Percentiles rank a stretch among this genome's conserved stretches.
These are phyloP conservation scores for Onychostoma macrolepis DNA, from an alignment of 2,113 vertebrate species.

Conservation along the genomic window DNA sequence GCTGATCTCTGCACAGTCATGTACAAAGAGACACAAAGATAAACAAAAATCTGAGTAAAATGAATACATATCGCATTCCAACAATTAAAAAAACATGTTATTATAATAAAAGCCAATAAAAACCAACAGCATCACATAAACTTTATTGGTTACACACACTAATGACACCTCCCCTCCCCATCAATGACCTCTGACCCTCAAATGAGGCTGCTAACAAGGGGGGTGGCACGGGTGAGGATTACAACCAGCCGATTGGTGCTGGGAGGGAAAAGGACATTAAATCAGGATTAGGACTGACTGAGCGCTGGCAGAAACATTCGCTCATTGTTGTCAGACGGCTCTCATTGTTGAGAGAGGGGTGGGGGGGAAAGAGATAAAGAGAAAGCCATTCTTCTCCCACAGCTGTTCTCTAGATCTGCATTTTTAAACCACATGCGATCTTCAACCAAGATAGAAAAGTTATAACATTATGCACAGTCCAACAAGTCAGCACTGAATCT, in stretches of 20 bases:
- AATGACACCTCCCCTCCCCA: slow-evolving; percentile 19
- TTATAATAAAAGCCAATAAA: background rate
- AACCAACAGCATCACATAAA: background rate
- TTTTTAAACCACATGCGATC: slow-evolving; percentile 20
- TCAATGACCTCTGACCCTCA: slow-evolving; percentile 45
- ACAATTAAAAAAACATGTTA: slow-evolving; percentile 9
- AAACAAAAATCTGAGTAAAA: background rate
- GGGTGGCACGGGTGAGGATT: slow-evolving; percentile 49
- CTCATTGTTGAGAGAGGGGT: slow-evolving; percentile 13
- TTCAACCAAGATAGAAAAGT: slow-evolving; percentile 2
- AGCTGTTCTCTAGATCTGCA: slow-evolving; percentile 33
- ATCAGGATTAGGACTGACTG: slow-evolving; percentile 72
- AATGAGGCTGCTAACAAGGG: slow-evolving; percentile 39
- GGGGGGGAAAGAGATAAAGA: background rate
- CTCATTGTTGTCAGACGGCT: slow-evolving; percentile 34
- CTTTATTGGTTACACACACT: slow-evolving; percentile 30
- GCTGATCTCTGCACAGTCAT: slow-evolving; percentile 72
- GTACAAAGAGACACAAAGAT: slow-evolving; percentile 37
- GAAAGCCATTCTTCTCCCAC: slow-evolving; percentile 22
- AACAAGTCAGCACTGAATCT: background rate
- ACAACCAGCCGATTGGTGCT: slow-evolving; percentile 50
- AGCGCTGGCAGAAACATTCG: slow-evolving; percentile 47
- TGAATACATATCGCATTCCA: background rate
- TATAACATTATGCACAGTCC: background rate
- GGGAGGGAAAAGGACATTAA: slow-evolving; percentile 82